These are phyloP conservation scores for Oreonectes daqikongensis DNA, from an alignment of 2,797 vertebrate species.

Conservation along the genomic window DNA sequence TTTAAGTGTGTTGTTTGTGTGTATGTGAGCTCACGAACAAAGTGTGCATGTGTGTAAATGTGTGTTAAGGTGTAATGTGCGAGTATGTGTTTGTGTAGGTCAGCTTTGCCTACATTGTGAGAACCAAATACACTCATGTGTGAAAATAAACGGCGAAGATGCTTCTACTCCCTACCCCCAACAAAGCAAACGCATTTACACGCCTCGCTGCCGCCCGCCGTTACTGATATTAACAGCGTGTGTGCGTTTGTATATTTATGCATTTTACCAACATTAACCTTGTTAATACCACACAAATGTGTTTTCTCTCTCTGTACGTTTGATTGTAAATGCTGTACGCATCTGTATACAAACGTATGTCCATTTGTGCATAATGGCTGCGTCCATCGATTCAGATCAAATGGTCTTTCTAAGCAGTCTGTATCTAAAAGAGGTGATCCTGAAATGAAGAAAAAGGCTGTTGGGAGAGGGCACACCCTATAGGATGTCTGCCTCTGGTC, in stretches of 20 bases:
- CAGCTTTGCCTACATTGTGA: conserved; percentile 7
- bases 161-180: conserved; percentile 55
- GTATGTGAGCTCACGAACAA: too few species aligned
- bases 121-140: not conserved
- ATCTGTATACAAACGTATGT: not conserved
- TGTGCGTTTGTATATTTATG: conserved; percentile 23
- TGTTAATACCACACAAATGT: not conserved
- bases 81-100: conserved; percentile 1
- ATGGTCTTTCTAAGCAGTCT: not conserved
- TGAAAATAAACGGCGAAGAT: conserved; percentile 45
- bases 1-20: not conserved
- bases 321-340: not conserved
- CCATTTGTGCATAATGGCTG: not conserved
- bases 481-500: conserved; percentile 48
- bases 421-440: conserved; percentile 24
- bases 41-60: conserved; percentile 2
- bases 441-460: conserved; percentile 35
- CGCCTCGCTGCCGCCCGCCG: conserved; percentile 49
- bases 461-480: conserved; percentile 54
- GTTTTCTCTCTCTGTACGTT: not conserved
- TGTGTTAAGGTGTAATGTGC: not conserved
- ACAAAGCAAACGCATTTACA: conserved; percentile 56
- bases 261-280: conserved; percentile 18
- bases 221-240: conserved; percentile 39
- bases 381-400: not conserved